Base-by-base conservation (phyloP, 2,888 invertebrate species). In the Acanthosoma haemorrhoidale region DNA sequence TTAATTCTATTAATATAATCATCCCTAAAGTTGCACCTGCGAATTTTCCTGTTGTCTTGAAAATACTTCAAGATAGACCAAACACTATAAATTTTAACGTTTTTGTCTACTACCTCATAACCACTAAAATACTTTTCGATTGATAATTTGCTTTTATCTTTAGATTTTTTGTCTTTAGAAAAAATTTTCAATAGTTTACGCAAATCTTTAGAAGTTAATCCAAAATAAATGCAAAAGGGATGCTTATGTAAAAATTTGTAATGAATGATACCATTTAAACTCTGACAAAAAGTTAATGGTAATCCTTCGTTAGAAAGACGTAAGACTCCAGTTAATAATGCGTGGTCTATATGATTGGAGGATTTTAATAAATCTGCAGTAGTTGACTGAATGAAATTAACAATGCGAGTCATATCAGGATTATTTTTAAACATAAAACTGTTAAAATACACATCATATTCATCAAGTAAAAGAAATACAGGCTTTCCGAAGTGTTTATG, bases 311-410 rank as follows among this genome's bases (percentile, higher is more conserved):
- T 51, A 25, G 51, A 51, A 25, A 51, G 13, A 1, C 51, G 51
- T n/a, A 51, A 51, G 29, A 51, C n/a, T n/a, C 51, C 51, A 51
- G 51, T 51, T 51, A 51, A 51, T n/a, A 51, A n/a, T 5, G 51
- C 51, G 29, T 51, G 51, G 6, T 51, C 51, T 25, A 51, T 51
- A 29, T 51, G 51, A 51, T 51, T 51, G 29, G 25, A 25, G 5
- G 51, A 51, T 29, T 51, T 51, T n/a, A 51, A 51, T 51, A 51
- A 51, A 25, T 51, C 51, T 25, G 51, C 51, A 51, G 51, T 51
- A 25, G n/a, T 25, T 9, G 51, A 51, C 21, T 25, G 51, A n/a
- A 51, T 25, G 4, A 51, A 51, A 51, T 51, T 51, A 25, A 51
- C 29, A 6, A 25, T 51, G 25, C 51, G 51, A 25, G 2, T 25